Percentiles rank a stretch among this genome's conserved stretches.
Evolutionary conservation across 1,140 invertebrate genomes (phyloP).

Genomic region (Monomorium pharaonis): DNA sequence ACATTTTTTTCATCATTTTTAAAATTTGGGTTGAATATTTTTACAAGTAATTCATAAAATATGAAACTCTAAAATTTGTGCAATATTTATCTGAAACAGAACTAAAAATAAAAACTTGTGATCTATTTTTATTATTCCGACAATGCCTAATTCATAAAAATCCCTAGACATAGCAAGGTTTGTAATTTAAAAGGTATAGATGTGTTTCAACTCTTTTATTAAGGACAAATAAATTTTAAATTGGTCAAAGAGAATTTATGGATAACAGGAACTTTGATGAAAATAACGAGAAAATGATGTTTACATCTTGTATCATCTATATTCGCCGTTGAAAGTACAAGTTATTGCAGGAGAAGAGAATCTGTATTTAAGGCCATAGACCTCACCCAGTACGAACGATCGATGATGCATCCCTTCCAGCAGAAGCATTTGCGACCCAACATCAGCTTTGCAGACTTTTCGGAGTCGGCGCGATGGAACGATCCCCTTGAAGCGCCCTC

Average conservation of each 20-base stretch:
- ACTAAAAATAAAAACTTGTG: not conserved
- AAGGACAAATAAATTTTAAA: not conserved
- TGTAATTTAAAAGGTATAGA: not conserved
- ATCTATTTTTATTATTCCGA: not conserved
- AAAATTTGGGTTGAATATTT: not conserved
- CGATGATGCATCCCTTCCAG: constrained; percentile 70
- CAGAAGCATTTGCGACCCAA: constrained; percentile 29
- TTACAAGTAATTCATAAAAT: not conserved
- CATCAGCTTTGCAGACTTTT: constrained; percentile 70
- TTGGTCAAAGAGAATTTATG: constrained; percentile 10
- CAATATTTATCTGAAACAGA: not conserved
- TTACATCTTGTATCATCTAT: not conserved
- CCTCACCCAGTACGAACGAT: constrained; percentile 65
- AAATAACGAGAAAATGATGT: constrained; percentile 7
- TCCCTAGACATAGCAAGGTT: not conserved
- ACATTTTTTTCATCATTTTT: not conserved
- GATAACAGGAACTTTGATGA: not conserved
- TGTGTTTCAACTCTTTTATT: not conserved
- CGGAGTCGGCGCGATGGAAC: constrained; percentile 77
- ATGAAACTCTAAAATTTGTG: not conserved
- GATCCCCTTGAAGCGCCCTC: constrained; percentile 76
- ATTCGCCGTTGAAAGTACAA: constrained; percentile 39
- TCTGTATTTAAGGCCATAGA: constrained; percentile 63
- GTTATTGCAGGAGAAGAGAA: not conserved
- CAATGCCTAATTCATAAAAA: constrained; percentile 1